Conservation (phyloP, 2,888 invertebrate genomes). For the Aquatica leii region DNA sequence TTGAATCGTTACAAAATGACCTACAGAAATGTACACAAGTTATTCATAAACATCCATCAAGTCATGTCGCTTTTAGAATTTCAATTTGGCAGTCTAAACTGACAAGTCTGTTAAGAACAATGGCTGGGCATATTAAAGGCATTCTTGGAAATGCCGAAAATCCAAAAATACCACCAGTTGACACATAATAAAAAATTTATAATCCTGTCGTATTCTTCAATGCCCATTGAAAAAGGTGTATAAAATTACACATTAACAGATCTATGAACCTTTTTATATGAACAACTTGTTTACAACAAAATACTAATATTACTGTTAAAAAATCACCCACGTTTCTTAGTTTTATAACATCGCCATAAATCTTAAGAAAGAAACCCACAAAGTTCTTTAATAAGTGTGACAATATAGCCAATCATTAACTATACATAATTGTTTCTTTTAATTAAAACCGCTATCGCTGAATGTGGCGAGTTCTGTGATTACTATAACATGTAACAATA, state of each 20-base stretch:
- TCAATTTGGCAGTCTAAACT: conserved; percentile 25
- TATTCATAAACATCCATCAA: not conserved
- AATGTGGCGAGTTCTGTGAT: too few relatives aligned
- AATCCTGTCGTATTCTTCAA: not conserved
- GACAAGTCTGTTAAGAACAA: conserved; percentile 22
- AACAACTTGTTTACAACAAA: conserved; percentile 19
- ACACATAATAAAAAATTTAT: not conserved
- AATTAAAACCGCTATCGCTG: too few relatives aligned
- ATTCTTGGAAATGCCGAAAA: conserved; percentile 26
- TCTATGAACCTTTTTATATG: not conserved
- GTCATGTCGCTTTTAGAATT: conserved; percentile 21
- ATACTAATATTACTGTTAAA: conserved; percentile 29
- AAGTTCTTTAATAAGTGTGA: conserved; percentile 7
- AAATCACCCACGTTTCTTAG: conserved; percentile 19
- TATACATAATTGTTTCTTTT: too few relatives aligned
- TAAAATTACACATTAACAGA: not conserved
- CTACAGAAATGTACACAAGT: not conserved
- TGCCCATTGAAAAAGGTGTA: too few relatives aligned
- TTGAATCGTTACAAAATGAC: too few relatives aligned
- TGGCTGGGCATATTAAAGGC: conserved; percentile 21
- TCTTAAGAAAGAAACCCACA: conserved; percentile 10
- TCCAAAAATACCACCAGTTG: conserved; percentile 13
- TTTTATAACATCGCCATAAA: conserved; percentile 22
- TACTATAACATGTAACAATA: too few relatives aligned
- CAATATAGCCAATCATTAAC: too few relatives aligned